Evolutionary conservation across 2,113 vertebrate species (phyloP).

Genomic region (Emydura subglobosa): DNA sequence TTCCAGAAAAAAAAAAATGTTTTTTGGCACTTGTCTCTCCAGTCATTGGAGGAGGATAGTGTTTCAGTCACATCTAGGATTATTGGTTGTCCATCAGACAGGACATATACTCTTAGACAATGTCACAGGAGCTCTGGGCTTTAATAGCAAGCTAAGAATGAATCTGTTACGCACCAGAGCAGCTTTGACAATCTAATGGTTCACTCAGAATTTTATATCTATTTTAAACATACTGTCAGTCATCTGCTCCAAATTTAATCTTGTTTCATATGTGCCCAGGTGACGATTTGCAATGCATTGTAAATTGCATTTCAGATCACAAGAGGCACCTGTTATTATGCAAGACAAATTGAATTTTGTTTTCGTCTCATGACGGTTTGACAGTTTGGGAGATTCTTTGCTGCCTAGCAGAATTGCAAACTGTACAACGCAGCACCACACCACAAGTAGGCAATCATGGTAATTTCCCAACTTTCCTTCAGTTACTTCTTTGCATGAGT

Average conservation of each 20-base stretch:
- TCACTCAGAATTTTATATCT: constrained; percentile 42
- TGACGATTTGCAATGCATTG: constrained; percentile 63
- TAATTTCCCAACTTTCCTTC: background rate
- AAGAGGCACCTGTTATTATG: constrained; percentile 57
- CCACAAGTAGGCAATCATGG: constrained; percentile 18
- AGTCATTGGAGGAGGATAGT: constrained; percentile 46
- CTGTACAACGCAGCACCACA: background rate
- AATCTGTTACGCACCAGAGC: constrained; percentile 46
- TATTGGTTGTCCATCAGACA: constrained; percentile 57
- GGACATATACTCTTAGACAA: constrained; percentile 34
- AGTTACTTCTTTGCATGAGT: constrained; percentile 34
- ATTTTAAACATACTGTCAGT: constrained; percentile 19
- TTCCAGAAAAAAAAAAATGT: background rate
- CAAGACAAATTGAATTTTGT: constrained; percentile 69
- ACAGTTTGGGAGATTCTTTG: constrained; percentile 48
- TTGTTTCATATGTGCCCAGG: constrained; percentile 45
- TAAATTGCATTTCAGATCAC: constrained; percentile 69
- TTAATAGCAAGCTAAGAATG: constrained; percentile 53
- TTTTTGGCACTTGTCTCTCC: constrained; percentile 63
- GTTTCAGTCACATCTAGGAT: constrained; percentile 32
- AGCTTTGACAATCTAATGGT: constrained; percentile 58
- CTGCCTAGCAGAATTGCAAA: background rate
- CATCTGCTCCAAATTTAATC: constrained; percentile 33
- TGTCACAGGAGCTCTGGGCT: constrained; percentile 32
- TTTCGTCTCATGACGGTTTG: constrained; percentile 56